Evolutionary conservation across 2,888 invertebrate species (phyloP).

Genomic region (Oxycera nigricornis): DNA sequence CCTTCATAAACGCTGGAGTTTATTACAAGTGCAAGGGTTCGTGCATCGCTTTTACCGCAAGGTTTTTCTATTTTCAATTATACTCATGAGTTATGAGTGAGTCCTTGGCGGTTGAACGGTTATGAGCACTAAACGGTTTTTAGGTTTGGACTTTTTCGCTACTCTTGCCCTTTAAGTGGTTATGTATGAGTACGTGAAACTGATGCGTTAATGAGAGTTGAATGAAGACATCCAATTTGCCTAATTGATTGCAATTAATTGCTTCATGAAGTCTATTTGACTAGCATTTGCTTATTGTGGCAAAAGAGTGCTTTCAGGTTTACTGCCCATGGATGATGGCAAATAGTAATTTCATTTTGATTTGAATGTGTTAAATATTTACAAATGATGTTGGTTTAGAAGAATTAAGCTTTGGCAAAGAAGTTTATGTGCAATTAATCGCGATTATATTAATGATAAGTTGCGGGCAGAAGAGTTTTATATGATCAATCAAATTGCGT

Average conservation of each 20-base stretch:
- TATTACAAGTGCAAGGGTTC: not conserved
- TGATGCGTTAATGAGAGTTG: not conserved
- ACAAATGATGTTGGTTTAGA: not conserved
- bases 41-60: not conserved
- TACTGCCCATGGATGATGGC: not conserved
- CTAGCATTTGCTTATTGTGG: not conserved
- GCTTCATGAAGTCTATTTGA: not conserved
- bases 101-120: not conserved
- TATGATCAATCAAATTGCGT: too few relatives aligned
- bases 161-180: not conserved
- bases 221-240: conserved; percentile 1
- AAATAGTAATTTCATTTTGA: not conserved
- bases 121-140: not conserved
- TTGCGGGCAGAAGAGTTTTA: too few relatives aligned
- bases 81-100: conserved; percentile 10
- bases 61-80: not conserved
- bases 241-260: conserved; percentile 18
- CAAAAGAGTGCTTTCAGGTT: not conserved
- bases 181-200: not conserved
- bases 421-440: too few relatives aligned
- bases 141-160: not conserved
- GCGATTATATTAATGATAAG: too few relatives aligned
- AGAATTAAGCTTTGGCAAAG: too few relatives aligned
- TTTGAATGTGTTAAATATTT: not conserved
- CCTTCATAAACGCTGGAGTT: not conserved